These are phyloP conservation scores for Protobothrops flavoviridis DNA, from an alignment of 2,113 vertebrate genomes.

Conservation along the genomic window DNA sequence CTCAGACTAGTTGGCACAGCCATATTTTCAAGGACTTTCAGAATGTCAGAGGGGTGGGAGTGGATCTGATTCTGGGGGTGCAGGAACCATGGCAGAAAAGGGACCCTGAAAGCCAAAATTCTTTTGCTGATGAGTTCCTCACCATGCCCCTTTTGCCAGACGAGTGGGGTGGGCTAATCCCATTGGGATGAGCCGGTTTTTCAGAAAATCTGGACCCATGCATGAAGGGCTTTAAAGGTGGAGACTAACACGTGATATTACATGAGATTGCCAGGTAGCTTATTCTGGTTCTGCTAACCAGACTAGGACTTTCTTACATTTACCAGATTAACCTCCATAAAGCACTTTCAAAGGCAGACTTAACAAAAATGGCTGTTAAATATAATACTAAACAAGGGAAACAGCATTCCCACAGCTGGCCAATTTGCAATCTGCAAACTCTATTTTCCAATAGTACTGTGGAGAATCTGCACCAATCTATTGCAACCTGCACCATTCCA, in stretches of 20 bases:
- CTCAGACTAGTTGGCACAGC: background rate
- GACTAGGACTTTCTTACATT: background rate
- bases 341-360: background rate
- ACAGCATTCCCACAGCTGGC: background rate
- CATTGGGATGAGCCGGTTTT: background rate
- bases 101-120: background rate
- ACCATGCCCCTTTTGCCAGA: background rate
- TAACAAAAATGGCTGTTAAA: background rate
- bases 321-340: background rate
- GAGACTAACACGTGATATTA: background rate
- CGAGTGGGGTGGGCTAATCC: background rate
- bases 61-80: too few species aligned
- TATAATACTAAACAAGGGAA: background rate
- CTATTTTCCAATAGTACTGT: background rate
- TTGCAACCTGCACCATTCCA: background rate
- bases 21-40: background rate
- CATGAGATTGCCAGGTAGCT: background rate
- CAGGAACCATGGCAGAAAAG: too few species aligned
- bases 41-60: too few species aligned
- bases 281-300: background rate
- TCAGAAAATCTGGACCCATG: background rate
- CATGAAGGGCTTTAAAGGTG: background rate
- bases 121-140: background rate
- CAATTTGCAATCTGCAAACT: background rate
- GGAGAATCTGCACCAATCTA: background rate